These are phyloP conservation scores for Andrena bucephala DNA, from an alignment of 2,888 invertebrate genomes.

Conservation along the genomic window DNA sequence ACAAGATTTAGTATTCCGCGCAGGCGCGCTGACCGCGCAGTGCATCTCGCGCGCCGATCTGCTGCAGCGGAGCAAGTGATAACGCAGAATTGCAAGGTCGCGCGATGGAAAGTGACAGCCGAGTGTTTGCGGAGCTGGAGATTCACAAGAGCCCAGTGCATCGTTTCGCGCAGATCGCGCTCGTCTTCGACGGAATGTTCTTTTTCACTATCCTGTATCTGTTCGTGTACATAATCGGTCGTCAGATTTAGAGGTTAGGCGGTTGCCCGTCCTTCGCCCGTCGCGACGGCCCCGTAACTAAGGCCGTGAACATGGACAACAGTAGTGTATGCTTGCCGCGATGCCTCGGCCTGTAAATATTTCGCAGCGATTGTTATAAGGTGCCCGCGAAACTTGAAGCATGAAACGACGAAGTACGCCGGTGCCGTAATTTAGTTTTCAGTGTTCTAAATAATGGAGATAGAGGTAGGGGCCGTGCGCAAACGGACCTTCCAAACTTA, in stretches of 20 bases:
- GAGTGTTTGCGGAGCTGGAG: slow-evolving; percentile 46
- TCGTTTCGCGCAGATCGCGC: slow-evolving; percentile 29
- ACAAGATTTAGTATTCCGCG: too few relatives aligned
- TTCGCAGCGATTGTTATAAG: background rate
- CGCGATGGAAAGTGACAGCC: slow-evolving; percentile 48
- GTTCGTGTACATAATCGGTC: slow-evolving; percentile 42
- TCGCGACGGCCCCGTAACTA: slow-evolving; percentile 10
- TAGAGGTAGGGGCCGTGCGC: slow-evolving; percentile 39
- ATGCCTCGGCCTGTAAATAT: background rate
- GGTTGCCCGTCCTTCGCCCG: slow-evolving; percentile 9
- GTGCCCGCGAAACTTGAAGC: slow-evolving; percentile 12
- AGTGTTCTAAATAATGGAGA: slow-evolving; percentile 52
- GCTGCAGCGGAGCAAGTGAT: slow-evolving; percentile 1
- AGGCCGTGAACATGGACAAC: slow-evolving; percentile 21
- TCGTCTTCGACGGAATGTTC: slow-evolving; percentile 43
- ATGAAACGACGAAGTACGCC: slow-evolving; percentile 3
- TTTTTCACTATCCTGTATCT: slow-evolving; percentile 48
- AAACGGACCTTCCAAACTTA: slow-evolving; percentile 17
- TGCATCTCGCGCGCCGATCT: slow-evolving; percentile 9
- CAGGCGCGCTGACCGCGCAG: slow-evolving; percentile 4
- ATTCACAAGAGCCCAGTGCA: slow-evolving; percentile 41
- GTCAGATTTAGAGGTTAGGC: slow-evolving; percentile 60
- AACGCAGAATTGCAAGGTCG: background rate
- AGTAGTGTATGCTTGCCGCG: background rate
- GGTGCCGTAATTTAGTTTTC: slow-evolving; percentile 35